Conservation (phyloP, 2,797 vertebrate species). For the Mormyrops boulengeri region DNA sequence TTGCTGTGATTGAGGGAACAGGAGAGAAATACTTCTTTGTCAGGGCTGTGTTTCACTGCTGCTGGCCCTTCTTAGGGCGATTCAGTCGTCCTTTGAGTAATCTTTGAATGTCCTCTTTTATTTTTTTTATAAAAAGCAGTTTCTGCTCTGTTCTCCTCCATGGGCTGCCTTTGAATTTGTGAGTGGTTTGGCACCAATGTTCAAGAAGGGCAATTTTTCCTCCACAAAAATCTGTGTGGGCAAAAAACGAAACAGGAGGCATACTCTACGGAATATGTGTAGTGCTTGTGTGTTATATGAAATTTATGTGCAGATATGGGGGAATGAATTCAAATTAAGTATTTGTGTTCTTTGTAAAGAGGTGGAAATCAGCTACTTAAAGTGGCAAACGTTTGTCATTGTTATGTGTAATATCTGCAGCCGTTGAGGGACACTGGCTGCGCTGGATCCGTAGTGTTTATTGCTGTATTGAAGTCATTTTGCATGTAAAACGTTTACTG, state of each 20-base stretch:
- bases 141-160: neutral
- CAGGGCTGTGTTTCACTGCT: neutral
- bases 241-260: neutral
- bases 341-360: neutral
- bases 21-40: neutral
- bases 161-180: neutral
- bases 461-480: neutral
- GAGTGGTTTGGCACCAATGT: neutral
- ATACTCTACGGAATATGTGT: neutral
- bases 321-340: neutral
- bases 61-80: neutral
- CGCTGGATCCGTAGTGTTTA: neutral
- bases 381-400: neutral
- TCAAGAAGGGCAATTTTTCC: neutral
- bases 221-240: neutral
- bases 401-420: neutral
- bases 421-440: neutral
- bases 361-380: neutral
- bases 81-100: neutral
- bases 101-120: conserved; percentile 5
- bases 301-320: neutral
- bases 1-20: neutral
- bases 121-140: neutral
- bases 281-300: neutral
- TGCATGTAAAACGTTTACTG: neutral